These are phyloP conservation scores for Diabrotica undecimpunctata DNA, from an alignment of 1,140 invertebrate genomes.

Conservation along the genomic window DNA sequence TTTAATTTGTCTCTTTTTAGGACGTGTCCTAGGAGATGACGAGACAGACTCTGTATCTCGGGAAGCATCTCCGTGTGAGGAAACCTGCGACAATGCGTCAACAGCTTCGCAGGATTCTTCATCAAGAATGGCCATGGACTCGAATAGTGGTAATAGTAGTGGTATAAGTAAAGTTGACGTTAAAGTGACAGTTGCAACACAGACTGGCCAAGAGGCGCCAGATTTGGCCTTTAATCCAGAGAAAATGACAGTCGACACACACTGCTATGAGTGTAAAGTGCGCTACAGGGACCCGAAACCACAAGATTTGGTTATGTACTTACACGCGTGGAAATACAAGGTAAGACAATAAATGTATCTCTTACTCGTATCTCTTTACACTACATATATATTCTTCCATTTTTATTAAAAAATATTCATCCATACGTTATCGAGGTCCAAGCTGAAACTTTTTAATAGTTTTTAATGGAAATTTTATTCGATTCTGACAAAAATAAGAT, in stretches of 20 bases:
- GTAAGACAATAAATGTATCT: slow-evolving; percentile 44
- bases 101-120: slow-evolving; percentile 33
- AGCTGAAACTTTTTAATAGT: no score
- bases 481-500: no score
- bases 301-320: slow-evolving; percentile 88
- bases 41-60: slow-evolving; percentile 59
- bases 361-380: no score
- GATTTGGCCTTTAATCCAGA: slow-evolving; percentile 66
- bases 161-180: slow-evolving; percentile 27
- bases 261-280: slow-evolving; percentile 91
- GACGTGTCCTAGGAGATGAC: slow-evolving; percentile 49
- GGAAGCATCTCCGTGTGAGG: slow-evolving; percentile 62
- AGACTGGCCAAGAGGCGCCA: slow-evolving; percentile 73
- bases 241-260: slow-evolving; percentile 75
- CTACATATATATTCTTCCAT: no score
- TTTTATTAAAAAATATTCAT: no score
- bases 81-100: slow-evolving; percentile 43
- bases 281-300: slow-evolving; percentile 87
- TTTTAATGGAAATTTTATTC: no score
- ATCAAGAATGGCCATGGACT: slow-evolving; percentile 29
- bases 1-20: slow-evolving; percentile 21
- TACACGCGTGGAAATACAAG: slow-evolving; percentile 91
- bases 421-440: no score
- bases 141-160: slow-evolving; percentile 29
- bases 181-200: slow-evolving; percentile 75